These are phyloP conservation scores for Actinernus sp. DNA, from an alignment of 92 coral and sea anemone species.

Conservation along the genomic window DNA sequence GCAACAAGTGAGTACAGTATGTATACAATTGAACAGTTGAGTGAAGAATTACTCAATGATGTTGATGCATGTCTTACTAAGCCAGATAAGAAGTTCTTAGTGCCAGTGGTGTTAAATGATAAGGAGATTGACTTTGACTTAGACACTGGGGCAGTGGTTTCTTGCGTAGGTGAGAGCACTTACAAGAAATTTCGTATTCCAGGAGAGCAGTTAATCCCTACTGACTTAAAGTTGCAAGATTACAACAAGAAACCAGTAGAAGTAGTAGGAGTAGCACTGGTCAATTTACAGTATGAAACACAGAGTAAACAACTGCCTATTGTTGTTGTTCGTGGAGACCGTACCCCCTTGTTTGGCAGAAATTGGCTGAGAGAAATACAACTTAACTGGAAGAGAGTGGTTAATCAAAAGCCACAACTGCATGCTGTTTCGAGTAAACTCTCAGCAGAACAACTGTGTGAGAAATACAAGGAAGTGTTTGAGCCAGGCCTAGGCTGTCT, in stretches of 20 bases:
- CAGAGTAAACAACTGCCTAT: slow-evolving; percentile 7
- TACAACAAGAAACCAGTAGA: slow-evolving; percentile 24
- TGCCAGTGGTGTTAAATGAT: neutral
- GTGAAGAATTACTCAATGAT: slow-evolving; percentile 6
- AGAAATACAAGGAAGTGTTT: slow-evolving; percentile 10
- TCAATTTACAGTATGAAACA: slow-evolving; percentile 1
- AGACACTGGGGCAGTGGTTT: slow-evolving; percentile 25
- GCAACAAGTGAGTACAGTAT: too few species aligned
- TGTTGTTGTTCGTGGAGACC: slow-evolving; percentile 21
- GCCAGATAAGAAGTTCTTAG: neutral
- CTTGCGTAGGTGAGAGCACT: slow-evolving; percentile 23
- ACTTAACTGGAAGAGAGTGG: slow-evolving; percentile 6
- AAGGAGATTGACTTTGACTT: slow-evolving; percentile 9
- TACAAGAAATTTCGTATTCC: too few species aligned
- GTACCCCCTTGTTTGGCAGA: slow-evolving; percentile 27
- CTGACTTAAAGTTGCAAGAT: slow-evolving; percentile 6
- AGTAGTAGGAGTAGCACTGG: slow-evolving; percentile 8
- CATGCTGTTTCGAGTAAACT: too few species aligned
- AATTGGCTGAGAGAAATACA: slow-evolving; percentile 21
- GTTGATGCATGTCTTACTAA: neutral
- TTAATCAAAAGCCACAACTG: neutral
- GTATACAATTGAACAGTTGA: neutral
- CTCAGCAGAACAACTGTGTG: slow-evolving; percentile 20
- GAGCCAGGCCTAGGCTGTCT: slow-evolving; percentile 26
- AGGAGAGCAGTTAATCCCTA: neutral